phyloP scores from a whole-genome alignment of 2,888 invertebrate genomes.

The Conchocele bisecta region DNA sequence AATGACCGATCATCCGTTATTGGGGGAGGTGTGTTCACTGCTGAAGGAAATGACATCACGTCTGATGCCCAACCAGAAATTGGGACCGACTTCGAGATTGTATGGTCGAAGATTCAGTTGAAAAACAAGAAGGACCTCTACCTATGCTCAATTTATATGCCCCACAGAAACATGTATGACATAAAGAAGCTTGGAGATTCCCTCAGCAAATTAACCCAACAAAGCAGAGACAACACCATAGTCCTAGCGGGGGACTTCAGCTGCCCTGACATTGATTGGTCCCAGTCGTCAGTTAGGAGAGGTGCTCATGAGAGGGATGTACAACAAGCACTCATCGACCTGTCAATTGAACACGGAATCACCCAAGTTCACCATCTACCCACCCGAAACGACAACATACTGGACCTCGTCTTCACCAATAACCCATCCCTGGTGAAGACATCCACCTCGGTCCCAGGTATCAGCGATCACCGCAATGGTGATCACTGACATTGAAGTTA shows the following conservation, averaged over 20 bases:
- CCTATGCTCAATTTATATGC: slow-evolving; percentile 34
- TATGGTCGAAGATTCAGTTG: slow-evolving; percentile 11
- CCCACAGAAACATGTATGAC: slow-evolving; percentile 7
- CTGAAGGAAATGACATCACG: no score
- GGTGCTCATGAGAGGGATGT: slow-evolving; percentile 25
- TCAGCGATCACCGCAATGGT: slow-evolving; percentile 48
- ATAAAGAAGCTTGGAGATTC: neutral
- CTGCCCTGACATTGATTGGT: slow-evolving; percentile 43
- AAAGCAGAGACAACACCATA: no score
- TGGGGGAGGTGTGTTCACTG: slow-evolving; percentile 19
- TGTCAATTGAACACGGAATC: slow-evolving; percentile 19
- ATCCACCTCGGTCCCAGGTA: slow-evolving; percentile 28
- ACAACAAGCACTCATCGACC: slow-evolving; percentile 38
- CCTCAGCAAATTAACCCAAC: neutral
- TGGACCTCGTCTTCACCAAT: slow-evolving; percentile 43
- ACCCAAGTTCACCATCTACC: slow-evolving; percentile 40
- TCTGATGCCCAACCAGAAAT: slow-evolving; percentile 7
- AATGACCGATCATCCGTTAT: slow-evolving; percentile 1
- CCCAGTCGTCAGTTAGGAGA: neutral
- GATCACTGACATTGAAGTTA: slow-evolving; percentile 27
- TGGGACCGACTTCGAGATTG: slow-evolving; percentile 3
- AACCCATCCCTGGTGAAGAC: slow-evolving; percentile 43
- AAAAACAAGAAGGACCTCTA: slow-evolving; percentile 13
- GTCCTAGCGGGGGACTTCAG: slow-evolving; percentile 41
- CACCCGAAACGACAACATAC: slow-evolving; percentile 29